phyloP scores from a whole-genome alignment of 2,888 invertebrate genomes.

The Tetanocera ferruginea region DNA sequence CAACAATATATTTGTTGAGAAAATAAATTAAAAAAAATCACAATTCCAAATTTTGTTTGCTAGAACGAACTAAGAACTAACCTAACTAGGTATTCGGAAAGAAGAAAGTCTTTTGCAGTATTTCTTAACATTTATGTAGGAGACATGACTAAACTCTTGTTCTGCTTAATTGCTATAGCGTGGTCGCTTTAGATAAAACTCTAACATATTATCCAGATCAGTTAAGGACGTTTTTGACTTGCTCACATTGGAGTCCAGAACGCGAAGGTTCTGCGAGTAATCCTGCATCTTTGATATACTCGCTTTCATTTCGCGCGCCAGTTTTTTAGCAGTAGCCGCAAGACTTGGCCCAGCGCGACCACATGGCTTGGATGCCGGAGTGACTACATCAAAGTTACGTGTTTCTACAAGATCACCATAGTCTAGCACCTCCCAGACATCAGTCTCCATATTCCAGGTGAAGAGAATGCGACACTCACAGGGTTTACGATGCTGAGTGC shows the following conservation, averaged over 20 bases:
- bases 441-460: constrained; percentile 68
- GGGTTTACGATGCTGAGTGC: constrained; percentile 66
- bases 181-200: constrained; percentile 65
- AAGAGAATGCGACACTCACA: constrained; percentile 69
- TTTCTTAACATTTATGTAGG: no score
- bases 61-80: background rate
- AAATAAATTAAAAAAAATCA: background rate
- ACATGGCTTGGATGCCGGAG: constrained; percentile 47
- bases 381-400: constrained; percentile 45
- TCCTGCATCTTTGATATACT: constrained; percentile 61
- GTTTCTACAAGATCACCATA: constrained; percentile 67
- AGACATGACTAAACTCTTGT: no score
- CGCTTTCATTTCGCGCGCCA: constrained; percentile 63
- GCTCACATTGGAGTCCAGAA: constrained; percentile 66
- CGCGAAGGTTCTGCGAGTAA: constrained; percentile 63
- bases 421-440: constrained; percentile 68
- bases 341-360: constrained; percentile 54
- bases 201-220: constrained; percentile 68
- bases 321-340: constrained; percentile 61
- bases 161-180: constrained; percentile 43
- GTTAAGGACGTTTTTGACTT: constrained; percentile 66
- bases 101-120: no score
- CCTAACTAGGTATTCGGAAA: background rate
- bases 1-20: background rate
- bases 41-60: background rate